Conservation (phyloP, 2,888 invertebrate species). For the Patella ulyssiponensis region DNA sequence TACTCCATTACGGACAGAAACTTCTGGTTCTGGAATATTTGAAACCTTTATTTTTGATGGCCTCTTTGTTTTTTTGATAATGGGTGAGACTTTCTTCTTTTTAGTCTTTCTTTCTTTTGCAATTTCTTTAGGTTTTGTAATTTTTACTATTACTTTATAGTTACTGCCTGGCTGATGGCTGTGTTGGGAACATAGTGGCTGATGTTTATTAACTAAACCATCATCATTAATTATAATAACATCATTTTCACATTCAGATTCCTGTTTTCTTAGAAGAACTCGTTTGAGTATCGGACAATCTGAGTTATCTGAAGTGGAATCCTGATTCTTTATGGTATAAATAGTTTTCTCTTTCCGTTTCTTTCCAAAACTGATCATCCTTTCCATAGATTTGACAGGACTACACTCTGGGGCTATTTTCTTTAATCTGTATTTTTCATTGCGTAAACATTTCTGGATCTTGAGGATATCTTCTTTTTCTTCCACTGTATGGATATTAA, state of each 20-base stretch:
- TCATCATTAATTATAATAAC: not conserved
- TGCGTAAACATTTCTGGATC: not conserved
- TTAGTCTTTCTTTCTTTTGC: not conserved
- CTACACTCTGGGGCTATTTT: not conserved
- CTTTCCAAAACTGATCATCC: not conserved
- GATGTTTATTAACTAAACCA: not conserved
- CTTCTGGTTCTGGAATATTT: too few relatives aligned
- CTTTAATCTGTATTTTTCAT: conserved; percentile 1
- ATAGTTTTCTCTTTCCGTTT: not conserved
- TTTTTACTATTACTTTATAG: not conserved
- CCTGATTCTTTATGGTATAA: not conserved
- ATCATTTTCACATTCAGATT: not conserved
- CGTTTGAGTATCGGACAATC: not conserved
- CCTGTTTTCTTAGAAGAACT: not conserved
- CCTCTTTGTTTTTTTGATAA: not conserved
- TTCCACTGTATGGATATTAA: not conserved
- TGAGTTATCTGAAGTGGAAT: not conserved
- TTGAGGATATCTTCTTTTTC: not conserved
- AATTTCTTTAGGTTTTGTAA: not conserved
- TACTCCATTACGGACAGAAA: too few relatives aligned
- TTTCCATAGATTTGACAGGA: not conserved
- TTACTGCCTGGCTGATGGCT: not conserved
- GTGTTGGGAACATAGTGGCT: too few relatives aligned
- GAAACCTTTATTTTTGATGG: too few relatives aligned
- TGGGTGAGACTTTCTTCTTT: not conserved